Percentiles rank a stretch among this genome's conserved stretches.
phyloP scores from a whole-genome alignment of 2,888 invertebrate species.

The Hypsopygia costalis region DNA sequence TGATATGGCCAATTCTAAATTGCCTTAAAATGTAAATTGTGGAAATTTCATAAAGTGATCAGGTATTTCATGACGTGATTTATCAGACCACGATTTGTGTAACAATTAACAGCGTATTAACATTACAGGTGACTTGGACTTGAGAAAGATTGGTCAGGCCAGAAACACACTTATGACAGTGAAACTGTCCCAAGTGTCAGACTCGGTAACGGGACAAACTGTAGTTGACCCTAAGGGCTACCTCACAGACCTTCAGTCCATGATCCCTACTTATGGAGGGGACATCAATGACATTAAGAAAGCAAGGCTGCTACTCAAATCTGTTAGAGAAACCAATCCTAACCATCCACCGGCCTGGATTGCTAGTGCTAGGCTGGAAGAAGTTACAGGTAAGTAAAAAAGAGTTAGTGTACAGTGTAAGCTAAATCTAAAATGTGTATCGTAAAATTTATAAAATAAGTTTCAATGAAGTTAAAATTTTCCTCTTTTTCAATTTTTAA shows the following conservation, averaged over 20 bases:
- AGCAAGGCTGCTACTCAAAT: conserved; percentile 95
- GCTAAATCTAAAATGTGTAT: too few species aligned
- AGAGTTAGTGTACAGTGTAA: too few species aligned
- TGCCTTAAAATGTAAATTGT: too few species aligned
- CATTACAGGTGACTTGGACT: conserved; percentile 90
- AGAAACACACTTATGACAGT: conserved; percentile 99
- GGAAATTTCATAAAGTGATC: too few species aligned
- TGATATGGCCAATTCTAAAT: too few species aligned
- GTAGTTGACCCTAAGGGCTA: conserved; percentile 99
- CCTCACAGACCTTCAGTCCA: conserved; percentile 98
- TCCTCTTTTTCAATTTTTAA: too few species aligned
- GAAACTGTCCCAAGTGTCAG: conserved; percentile 97
- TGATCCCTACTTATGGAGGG: conserved; percentile 99
- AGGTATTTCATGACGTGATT: too few species aligned
- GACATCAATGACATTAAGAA: conserved; percentile 99
- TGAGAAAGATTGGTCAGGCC: conserved; percentile 99
- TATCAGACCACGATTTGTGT: too few species aligned
- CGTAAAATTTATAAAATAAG: too few species aligned
- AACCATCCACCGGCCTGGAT: conserved; percentile 99
- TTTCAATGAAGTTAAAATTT: too few species aligned
- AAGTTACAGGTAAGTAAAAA: conserved; percentile 96
- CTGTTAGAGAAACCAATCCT: conserved; percentile 98
- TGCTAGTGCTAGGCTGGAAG: conserved; percentile 98
- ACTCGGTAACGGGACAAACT: conserved; percentile 99
- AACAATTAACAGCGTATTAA: conserved; percentile 1